These are phyloP conservation scores for Cantharis nigra DNA, from an alignment of 2,888 invertebrate species.

Conservation along the genomic window DNA sequence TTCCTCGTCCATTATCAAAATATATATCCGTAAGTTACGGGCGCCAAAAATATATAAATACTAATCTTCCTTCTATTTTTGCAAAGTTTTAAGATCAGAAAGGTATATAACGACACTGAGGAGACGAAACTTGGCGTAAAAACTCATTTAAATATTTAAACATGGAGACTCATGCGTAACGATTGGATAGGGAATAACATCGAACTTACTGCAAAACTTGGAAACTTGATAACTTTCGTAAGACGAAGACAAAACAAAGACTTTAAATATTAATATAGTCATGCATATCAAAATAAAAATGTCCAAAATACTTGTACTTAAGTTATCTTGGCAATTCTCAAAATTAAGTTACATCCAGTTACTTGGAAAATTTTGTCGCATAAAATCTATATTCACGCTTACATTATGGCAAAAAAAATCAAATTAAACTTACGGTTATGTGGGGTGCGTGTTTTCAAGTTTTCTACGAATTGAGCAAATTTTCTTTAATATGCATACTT, in stretches of 20 bases:
- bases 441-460: not conserved
- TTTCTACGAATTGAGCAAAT: not conserved
- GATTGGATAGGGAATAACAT: conserved; percentile 49
- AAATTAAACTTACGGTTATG: not conserved
- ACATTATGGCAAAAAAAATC: not conserved
- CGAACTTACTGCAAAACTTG: conserved; percentile 26
- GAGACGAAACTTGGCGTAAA: conserved; percentile 28
- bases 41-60: not conserved
- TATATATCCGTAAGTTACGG: not conserved
- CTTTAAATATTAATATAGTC: conserved; percentile 44
- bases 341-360: conserved; percentile 14
- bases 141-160: conserved; percentile 53
- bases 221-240: conserved; percentile 19
- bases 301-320: conserved; percentile 18
- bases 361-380: not conserved
- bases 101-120: conserved; percentile 18
- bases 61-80: conserved; percentile 15
- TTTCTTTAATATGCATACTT: not conserved
- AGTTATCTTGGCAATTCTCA: conserved; percentile 21
- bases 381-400: not conserved
- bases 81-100: conserved; percentile 24
- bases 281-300: conserved; percentile 41
- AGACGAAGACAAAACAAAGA: conserved; percentile 37
- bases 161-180: conserved; percentile 52
- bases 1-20: not conserved